Evolutionary conservation across 1,140 invertebrate species (phyloP), one percentile per base, ranked within the genome.

Genomic region (Batillaria attramentaria): DNA sequence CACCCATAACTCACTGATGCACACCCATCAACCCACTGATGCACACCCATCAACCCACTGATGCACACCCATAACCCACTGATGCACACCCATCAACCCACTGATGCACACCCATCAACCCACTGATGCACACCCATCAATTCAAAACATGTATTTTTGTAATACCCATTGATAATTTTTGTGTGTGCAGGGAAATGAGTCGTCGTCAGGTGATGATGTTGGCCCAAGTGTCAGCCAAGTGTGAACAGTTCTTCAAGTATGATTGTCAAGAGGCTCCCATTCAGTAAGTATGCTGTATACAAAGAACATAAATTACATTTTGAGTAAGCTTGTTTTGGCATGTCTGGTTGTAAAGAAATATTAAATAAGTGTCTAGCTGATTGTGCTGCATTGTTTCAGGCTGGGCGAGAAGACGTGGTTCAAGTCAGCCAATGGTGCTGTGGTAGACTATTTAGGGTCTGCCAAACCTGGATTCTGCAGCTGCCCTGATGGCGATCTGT

Each of bases 391-490:
- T 39, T 72, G 50, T 77, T 68, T 10, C 79, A 91, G 97, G 79
- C 91, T 98, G 31, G 95, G 97, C 85, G 95, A 95, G 54, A 95
- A 95, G 20, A 97, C 97, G 0, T 98, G 96, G 96, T 97, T 98
- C 87, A 93, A 94, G 77, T 95, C 95, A 54, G 96, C 95, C 3
- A 94, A 93, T 41, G 93, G 93, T 76, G 93, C 85, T 20, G 81
- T 87, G 68, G 78, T 89, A 31, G 85, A 89, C 69, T 87, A 87
- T 74, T 73, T 89, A 24, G 86, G 87, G 0, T 73, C 81, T 16
- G 68, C 70, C 24, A 68, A 80, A 20, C 81, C 83, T 16, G 83
- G 85, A 66, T 62, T 95, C 68, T 87, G 85, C 87, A 74, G 78
- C 42, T 87, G 87, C 83, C 84, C 93, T 89, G 94, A 94, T 87